Evolutionary conservation across 2,797 vertebrate genomes (phyloP), one percentile per base, ranked within the genome.

Genomic region (Acanthiza pusilla): DNA sequence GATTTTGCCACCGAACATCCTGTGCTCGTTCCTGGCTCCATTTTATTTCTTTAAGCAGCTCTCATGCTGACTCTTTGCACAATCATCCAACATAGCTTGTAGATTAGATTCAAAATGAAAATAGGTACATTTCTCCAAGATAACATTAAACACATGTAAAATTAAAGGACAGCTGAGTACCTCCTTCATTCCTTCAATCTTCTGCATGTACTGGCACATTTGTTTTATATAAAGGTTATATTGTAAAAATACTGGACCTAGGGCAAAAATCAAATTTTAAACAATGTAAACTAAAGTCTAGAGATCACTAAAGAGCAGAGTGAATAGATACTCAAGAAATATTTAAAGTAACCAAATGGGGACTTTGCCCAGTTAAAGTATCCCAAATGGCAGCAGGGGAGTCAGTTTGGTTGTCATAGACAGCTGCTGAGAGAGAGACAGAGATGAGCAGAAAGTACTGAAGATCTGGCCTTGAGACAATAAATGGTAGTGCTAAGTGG

Each of bases 201-300:
- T 96, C 65, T 86, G 22, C 91, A 65, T 92, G 74, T 87, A 67
- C 80, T 91, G 75, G 51, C 96, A 94, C 83, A 94, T 96, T 96
- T 94, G 77, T 95, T 97, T 97, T 84, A 80, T 92, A 88, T 94
- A 94, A 97, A 96, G 76, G 43, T 96, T 96, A 68, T 91, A 90
- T 95, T 96, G 72, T 51, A 95, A 77, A 95, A 96, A 80, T 94
- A 95, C 84, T 88, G 91, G 67, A 89, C 78, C 91, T 77, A 68
- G 48, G 76, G 60, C 32, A 65, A 91, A 96, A 96, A 93, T 45
- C 23, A 53, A 92, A 82, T 94, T 94, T 94, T 53, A 53, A 94
- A 66, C 79, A 96, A 89, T 94, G 81, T 85, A 76, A 97, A 94
- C 93, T 94, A 43, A 94, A 89, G 60, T 80, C 88, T 93, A 66